phyloP scores from a whole-genome alignment of 2,113 vertebrate species.

The Ploceus nigricollis region DNA sequence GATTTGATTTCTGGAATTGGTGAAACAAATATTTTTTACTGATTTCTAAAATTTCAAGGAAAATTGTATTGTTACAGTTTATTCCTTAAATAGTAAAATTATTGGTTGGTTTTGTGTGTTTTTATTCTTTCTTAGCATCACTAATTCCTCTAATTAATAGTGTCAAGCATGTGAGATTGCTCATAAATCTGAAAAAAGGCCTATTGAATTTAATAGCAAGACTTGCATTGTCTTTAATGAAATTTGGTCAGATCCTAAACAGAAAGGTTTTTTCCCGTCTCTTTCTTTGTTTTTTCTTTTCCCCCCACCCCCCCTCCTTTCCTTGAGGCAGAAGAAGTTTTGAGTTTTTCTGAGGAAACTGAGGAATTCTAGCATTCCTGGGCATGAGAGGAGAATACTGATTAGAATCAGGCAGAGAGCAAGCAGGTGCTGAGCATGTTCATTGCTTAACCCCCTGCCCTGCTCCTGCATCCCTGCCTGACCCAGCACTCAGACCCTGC shows the following conservation, averaged over 20 bases:
- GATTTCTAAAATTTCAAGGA: not conserved
- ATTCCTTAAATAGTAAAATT: not conserved
- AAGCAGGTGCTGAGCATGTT: constrained; percentile 52
- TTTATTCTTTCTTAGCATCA: not conserved
- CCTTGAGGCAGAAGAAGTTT: not conserved
- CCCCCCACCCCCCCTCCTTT: accelerated
- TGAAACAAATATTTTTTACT: not conserved
- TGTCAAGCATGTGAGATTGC: constrained; percentile 2
- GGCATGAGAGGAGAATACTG: constrained; percentile 11
- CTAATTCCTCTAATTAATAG: not conserved
- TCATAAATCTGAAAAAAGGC: not conserved
- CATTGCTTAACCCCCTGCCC: constrained; percentile 54
- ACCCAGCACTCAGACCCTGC: not conserved
- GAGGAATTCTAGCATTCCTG: constrained; percentile 31
- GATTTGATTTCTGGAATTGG: not conserved
- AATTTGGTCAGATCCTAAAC: not conserved
- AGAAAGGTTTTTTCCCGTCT: not conserved
- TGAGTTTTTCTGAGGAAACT: not conserved
- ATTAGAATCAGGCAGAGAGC: constrained; percentile 34
- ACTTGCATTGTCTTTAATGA: not conserved
- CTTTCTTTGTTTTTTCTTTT: not conserved
- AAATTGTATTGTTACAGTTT: not conserved
- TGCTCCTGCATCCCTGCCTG: constrained; percentile 19
- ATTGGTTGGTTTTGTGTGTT: not conserved
- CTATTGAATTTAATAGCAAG: not conserved